Conservation (phyloP, 2,113 vertebrate genomes). For the Zapus hudsonius region DNA sequence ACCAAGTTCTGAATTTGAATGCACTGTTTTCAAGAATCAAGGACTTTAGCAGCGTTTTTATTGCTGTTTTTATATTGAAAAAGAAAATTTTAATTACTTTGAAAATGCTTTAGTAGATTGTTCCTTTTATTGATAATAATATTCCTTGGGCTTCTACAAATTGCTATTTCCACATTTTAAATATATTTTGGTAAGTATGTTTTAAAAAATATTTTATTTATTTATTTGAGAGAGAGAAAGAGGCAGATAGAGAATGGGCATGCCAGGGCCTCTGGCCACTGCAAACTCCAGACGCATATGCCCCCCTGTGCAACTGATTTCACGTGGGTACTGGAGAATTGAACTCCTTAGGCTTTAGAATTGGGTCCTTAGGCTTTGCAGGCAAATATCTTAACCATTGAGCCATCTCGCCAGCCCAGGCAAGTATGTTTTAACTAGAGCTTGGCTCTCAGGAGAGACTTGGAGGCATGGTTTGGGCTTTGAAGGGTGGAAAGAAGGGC, state of each 20-base stretch:
- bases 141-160: conserved; percentile 8
- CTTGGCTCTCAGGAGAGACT: conserved; percentile 6
- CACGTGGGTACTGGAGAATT: no score
- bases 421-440: not conserved
- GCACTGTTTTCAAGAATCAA: conserved; percentile 6
- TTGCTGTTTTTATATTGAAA: not conserved
- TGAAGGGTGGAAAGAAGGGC: not conserved
- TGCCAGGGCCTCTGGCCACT: no score
- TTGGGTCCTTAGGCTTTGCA: no score
- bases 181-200: not conserved
- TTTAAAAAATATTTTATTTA: no score
- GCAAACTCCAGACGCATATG: no score
- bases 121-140: conserved; percentile 24
- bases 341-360: no score
- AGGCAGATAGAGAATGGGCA: no score
- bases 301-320: no score
- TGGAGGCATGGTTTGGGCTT: not conserved
- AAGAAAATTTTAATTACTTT: conserved; percentile 24
- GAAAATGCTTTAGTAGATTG: not conserved
- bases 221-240: no score
- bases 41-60: not conserved
- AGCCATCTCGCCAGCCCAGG: not conserved
- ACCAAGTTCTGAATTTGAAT: conserved; percentile 59
- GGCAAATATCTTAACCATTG: no score
- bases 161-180: not conserved